Evolutionary conservation across 2,113 vertebrate species (phyloP).

Genomic region (Channa maculata): DNA sequence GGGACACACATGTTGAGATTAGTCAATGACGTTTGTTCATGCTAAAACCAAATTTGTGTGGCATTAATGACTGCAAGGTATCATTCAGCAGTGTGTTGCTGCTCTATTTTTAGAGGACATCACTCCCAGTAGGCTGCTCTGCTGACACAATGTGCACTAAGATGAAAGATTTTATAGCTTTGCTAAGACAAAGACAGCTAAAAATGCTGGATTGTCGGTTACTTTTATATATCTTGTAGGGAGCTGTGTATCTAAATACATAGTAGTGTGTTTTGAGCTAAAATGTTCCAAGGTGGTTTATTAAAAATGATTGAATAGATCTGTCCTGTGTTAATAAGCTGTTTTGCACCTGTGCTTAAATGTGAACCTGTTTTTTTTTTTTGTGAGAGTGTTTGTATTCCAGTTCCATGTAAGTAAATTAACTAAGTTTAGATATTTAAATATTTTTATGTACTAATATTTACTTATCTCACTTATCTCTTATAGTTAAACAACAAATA

Average conservation of each 20-base stretch:
- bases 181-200: conserved; percentile 4
- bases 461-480: conserved; percentile 24
- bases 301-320: background rate
- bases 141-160: conserved; percentile 18
- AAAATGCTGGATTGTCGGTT: background rate
- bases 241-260: background rate
- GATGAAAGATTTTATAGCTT: conserved; percentile 19
- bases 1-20: conserved; percentile 5
- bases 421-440: background rate
- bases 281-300: background rate
- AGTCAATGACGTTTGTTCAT: conserved; percentile 29
- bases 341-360: background rate
- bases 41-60: conserved; percentile 23
- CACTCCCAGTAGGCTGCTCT: conserved; percentile 5
- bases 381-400: conserved; percentile 10
- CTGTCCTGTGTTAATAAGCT: background rate
- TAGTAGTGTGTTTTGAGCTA: conserved; percentile 7
- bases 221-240: background rate
- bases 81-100: conserved; percentile 24
- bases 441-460: conserved; percentile 15
- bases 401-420: conserved; percentile 5
- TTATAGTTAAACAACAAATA: background rate
- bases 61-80: conserved; percentile 11
- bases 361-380: conserved; percentile 3
- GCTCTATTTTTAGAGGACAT: conserved; percentile 38